Conservation (phyloP, 2,888 invertebrate genomes). For the Gerris lacustris region DNA sequence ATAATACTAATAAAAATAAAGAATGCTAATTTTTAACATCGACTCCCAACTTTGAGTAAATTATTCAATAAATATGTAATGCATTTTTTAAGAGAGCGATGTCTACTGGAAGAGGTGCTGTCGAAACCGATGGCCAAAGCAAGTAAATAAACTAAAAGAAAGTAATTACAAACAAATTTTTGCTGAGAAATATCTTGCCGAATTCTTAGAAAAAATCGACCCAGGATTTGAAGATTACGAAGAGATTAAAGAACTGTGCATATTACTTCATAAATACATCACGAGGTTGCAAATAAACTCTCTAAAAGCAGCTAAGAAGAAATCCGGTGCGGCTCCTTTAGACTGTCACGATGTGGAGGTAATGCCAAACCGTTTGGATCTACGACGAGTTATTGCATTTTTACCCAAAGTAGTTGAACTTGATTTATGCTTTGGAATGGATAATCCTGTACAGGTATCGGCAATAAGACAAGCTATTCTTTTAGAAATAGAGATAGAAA, state of each 20-base stretch:
- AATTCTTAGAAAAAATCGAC: slow-evolving; percentile 20
- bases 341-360: slow-evolving; percentile 11
- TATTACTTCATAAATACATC: slow-evolving; percentile 18
- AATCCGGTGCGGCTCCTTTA: slow-evolving; percentile 4
- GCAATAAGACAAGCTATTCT: neutral
- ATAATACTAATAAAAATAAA: too few relatives aligned
- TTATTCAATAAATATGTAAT: too few relatives aligned
- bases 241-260: slow-evolving; percentile 17
- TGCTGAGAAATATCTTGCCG: slow-evolving; percentile 17
- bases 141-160: slow-evolving; percentile 16
- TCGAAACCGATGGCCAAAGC: slow-evolving; percentile 12
- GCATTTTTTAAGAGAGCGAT: neutral
- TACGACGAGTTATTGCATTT: slow-evolving; percentile 18
- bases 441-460: neutral
- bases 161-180: slow-evolving; percentile 21
- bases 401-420: neutral
- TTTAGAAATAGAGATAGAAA: neutral
- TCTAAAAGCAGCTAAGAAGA: slow-evolving; percentile 16
- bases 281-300: slow-evolving; percentile 16
- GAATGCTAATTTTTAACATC: too few relatives aligned
- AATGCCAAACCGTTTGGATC: slow-evolving; percentile 13
- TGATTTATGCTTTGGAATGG: neutral
- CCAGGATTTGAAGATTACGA: slow-evolving; percentile 20
- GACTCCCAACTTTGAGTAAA: too few relatives aligned
- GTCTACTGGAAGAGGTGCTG: slow-evolving; percentile 23